phyloP scores from a whole-genome alignment of 1,140 invertebrate species.

The Wasmannia auropunctata region DNA sequence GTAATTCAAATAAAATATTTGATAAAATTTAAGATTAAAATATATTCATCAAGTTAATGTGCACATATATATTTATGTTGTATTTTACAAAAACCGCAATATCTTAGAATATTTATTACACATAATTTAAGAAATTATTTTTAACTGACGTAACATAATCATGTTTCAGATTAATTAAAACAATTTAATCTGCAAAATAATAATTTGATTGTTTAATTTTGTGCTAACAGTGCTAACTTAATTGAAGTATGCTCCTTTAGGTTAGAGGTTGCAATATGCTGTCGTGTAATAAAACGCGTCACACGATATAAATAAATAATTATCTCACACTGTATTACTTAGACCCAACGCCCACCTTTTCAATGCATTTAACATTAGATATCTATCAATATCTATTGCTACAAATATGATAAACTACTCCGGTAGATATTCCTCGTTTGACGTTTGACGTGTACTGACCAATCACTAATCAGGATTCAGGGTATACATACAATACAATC shows the following conservation, averaged over 20 bases:
- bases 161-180: background rate
- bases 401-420: background rate
- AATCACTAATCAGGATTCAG: too few relatives aligned
- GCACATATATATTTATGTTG: background rate
- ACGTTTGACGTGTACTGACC: background rate
- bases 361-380: slow-evolving; percentile 4
- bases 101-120: background rate
- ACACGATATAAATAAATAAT: background rate
- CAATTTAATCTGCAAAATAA: background rate
- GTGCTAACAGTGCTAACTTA: background rate
- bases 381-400: background rate
- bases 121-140: background rate
- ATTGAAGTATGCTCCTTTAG: background rate
- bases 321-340: background rate
- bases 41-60: background rate
- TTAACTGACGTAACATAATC: background rate
- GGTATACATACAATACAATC: too few relatives aligned
- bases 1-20: background rate
- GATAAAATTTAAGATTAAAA: background rate
- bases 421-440: background rate
- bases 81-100: background rate
- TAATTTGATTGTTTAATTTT: background rate
- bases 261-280: background rate
- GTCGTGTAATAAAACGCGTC: background rate
- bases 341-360: background rate